Base-by-base conservation (phyloP, 2,797 vertebrate genomes). In the Melopsittacus undulatus region DNA sequence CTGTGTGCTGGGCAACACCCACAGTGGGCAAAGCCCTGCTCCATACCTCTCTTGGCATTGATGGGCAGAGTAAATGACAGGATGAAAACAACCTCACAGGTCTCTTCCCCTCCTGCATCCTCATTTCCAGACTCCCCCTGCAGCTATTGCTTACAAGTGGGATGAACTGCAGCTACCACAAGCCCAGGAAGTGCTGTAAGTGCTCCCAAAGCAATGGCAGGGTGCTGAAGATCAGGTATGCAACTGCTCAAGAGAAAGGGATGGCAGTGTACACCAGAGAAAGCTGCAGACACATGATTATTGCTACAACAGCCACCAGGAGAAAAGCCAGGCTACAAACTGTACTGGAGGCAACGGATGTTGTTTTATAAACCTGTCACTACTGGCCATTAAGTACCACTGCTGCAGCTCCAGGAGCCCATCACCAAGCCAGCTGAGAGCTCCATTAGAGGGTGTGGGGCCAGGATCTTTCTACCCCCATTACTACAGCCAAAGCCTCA, bases 1-100 rank as follows among this genome's bases (percentile, higher is more conserved):
- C 46, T 23, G 29, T 0, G 3, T 6, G 16, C 36, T 3, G 0
- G 13, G 40, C 36, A 73, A 67, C 67, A 36, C 62, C 32, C 3
- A 1, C 46, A 26, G 15, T 24, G n/a, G 22, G 22, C 51, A 56
- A 16, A 48, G 63, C 46, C 29, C 46, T 12, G 51, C 69, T 22
- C 5, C 9, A 19, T 27, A 7, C 77, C 5, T 3, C 74, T 34
- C 83, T 42, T 30, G 13, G 42, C 9, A 13, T 57, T 1, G 0
- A 30, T 1, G 1, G 61, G 45, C 22, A 26, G 49, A 29, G 40
- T 0, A 5, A 85, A 38, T 2, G 16, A 61, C 64, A 59, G 27
- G 49, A 43, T 36, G 32, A 29, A 61, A 29, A 14, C 74, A 82
- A 63, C 42, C 32, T 74, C 5, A 2, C 0, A 1, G 2, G 1